A percentile compares a stretch with the other conserved stretches of the same genome.
Conservation (phyloP, 2,888 invertebrate species). For the Apotomis betuletana region DNA sequence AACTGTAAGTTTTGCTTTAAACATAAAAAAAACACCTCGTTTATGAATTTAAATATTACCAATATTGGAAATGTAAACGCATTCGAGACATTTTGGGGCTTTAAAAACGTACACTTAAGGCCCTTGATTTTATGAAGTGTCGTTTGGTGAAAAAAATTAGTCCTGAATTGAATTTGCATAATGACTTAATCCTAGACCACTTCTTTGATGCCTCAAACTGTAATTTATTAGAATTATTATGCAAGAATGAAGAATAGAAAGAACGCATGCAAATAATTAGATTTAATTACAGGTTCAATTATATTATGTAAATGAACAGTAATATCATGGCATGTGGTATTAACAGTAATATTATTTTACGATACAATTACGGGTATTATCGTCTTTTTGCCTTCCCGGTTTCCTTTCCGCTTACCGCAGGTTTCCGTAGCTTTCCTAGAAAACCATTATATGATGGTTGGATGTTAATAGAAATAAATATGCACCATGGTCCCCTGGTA, state of each 20-base stretch:
- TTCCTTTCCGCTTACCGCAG: not conserved
- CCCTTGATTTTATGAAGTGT: too few species aligned
- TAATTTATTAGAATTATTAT: too few species aligned
- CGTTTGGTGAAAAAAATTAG: too few species aligned
- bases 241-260: not conserved
- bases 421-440: constrained; percentile 8
- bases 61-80: too few species aligned
- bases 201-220: too few species aligned
- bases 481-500: not conserved
- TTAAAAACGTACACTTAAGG: too few species aligned
- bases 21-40: too few species aligned
- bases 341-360: not conserved
- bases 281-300: not conserved
- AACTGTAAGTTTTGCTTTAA: too few species aligned
- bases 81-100: too few species aligned
- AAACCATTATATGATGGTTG: not conserved
- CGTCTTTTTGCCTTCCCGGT: constrained; percentile 7
- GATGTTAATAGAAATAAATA: not conserved
- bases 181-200: too few species aligned
- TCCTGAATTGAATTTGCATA: too few species aligned
- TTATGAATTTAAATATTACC: too few species aligned
- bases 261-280: not conserved
- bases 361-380: not conserved
- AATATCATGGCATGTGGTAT: constrained; percentile 1
- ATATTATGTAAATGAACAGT: constrained; percentile 7